Evolutionary conservation across 2,888 invertebrate genomes (phyloP), one percentile per base, ranked within the genome.

Genomic region (Ormyrus labotus): DNA sequence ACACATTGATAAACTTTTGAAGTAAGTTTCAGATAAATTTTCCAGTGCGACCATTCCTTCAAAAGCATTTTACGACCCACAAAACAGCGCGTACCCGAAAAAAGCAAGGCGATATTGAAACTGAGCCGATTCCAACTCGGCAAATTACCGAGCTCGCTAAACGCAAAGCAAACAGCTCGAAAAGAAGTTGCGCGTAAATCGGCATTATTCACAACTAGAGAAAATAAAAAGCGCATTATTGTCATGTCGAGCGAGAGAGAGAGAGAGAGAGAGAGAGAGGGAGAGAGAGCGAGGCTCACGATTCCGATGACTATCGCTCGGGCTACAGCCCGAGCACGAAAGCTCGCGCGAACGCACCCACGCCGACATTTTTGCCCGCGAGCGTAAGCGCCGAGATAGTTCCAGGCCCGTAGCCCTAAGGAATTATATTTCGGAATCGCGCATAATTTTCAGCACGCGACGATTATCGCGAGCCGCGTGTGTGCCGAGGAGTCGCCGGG

Each of bases 371-470:
- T 64, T 73, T 68, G 34, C 47, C 13, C 9, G 51, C 19, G 63
- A 34, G 34, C 34, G 34, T 34, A 34, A 34, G 34, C 34, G 34
- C 34, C 34, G 4, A 75, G 81, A 81, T 81, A 81, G 80, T 80
- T 76, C 61, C 81, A 63, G 68, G 47, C 60, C 65, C 67, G 61
- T 67, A 67, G 64, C 47, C 69, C 34, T 4, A 34, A 34, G 48
- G 87, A 88, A 88, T 75, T 74, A 50, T 50, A 57, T 86, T 87
- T 85, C 83, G 81, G 83, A 82, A 85, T 86, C 83, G 84, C 78
- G 84, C 85, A 74, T 61, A 87, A 88, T 88, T 88, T 88, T 83
- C 85, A 83, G 86, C 88, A 88, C 88, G 88, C 88, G 87, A 88
- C 86, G 83, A 72, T 65, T 11, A 64, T 77, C 65, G 48, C 34